These are phyloP conservation scores for Pseudomyrmex gracilis DNA, from an alignment of 1,140 invertebrate species.

Conservation along the genomic window DNA sequence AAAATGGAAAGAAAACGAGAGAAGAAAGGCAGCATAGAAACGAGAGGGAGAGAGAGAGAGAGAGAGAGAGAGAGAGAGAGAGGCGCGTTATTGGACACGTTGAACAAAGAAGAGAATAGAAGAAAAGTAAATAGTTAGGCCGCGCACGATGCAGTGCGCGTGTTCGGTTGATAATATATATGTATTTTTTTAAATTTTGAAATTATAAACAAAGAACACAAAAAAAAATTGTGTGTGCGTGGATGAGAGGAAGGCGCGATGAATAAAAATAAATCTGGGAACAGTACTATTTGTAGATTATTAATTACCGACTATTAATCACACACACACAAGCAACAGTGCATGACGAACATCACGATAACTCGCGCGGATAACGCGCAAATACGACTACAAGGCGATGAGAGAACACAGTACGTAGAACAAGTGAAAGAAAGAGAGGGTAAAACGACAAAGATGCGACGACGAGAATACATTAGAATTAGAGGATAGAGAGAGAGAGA, in stretches of 20 bases:
- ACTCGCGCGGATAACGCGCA: conserved; percentile 46
- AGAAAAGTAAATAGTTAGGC: conserved; percentile 69
- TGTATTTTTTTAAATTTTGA: conserved; percentile 86
- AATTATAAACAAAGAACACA: conserved; percentile 72
- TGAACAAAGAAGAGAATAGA: conserved; percentile 79
- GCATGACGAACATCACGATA: conserved; percentile 1
- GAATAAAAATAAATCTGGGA: conserved; percentile 77
- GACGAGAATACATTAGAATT: conserved; percentile 26
- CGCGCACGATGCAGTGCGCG: conserved; percentile 68
- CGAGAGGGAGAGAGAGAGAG: no score
- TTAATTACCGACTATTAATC: conserved; percentile 70
- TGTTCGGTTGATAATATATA: conserved; percentile 83
- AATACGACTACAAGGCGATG: conserved; percentile 26
- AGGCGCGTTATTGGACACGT: conserved; percentile 77
- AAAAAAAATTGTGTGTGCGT: conserved; percentile 67
- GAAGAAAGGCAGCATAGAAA: background rate
- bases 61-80: conserved; percentile 3
- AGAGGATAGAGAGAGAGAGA: background rate
- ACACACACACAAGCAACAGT: conserved; percentile 65
- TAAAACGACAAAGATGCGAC: conserved; percentile 18
- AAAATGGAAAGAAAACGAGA: conserved; percentile 12
- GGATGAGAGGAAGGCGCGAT: conserved; percentile 59
- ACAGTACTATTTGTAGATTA: conserved; percentile 81
- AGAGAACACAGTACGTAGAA: conserved; percentile 6
- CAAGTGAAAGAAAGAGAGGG: conserved; percentile 5